Percentiles rank a stretch among this genome's conserved stretches.
Evolutionary conservation across 2,797 vertebrate genomes (phyloP).

Genomic region (Rhinogobio ventralis): DNA sequence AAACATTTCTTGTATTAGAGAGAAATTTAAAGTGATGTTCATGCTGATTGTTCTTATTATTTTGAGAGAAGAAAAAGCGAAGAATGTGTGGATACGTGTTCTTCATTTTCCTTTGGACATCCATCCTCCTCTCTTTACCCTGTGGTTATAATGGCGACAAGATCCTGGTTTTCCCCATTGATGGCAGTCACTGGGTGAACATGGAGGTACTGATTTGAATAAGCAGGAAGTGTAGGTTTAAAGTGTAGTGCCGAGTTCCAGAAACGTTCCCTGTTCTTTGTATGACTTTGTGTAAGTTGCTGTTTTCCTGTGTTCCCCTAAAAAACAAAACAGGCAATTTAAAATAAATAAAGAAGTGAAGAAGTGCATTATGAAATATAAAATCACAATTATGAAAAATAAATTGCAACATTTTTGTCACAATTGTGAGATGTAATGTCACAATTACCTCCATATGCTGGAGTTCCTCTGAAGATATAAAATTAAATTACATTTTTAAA

Average conservation of each 20-base stretch:
- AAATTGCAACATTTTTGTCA: not conserved
- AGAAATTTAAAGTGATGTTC: not conserved
- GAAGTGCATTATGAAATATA: not conserved
- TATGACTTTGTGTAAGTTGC: not conserved
- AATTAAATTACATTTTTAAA: no score
- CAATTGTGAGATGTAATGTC: not conserved
- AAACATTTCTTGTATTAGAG: not conserved
- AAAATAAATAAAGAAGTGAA: not conserved
- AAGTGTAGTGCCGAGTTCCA: not conserved
- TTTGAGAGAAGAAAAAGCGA: not conserved
- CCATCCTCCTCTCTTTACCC: slow-evolving; percentile 6
- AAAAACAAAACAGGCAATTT: not conserved
- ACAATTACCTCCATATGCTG: not conserved
- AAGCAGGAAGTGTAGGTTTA: not conserved
- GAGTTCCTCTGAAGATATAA: not conserved
- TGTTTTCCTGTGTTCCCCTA: not conserved
- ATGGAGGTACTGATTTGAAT: slow-evolving; percentile 38
- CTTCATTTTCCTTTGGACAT: slow-evolving; percentile 1
- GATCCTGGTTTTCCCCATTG: slow-evolving; percentile 53
- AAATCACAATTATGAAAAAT: not conserved
- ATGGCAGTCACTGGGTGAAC: slow-evolving; percentile 57
- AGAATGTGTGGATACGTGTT: slow-evolving; percentile 6
- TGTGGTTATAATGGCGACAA: slow-evolving; percentile 27
- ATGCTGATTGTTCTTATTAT: not conserved
- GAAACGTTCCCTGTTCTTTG: not conserved